These are phyloP conservation scores for Ganaspis sp. DNA, from an alignment of 1,140 invertebrate species.

Conservation along the genomic window DNA sequence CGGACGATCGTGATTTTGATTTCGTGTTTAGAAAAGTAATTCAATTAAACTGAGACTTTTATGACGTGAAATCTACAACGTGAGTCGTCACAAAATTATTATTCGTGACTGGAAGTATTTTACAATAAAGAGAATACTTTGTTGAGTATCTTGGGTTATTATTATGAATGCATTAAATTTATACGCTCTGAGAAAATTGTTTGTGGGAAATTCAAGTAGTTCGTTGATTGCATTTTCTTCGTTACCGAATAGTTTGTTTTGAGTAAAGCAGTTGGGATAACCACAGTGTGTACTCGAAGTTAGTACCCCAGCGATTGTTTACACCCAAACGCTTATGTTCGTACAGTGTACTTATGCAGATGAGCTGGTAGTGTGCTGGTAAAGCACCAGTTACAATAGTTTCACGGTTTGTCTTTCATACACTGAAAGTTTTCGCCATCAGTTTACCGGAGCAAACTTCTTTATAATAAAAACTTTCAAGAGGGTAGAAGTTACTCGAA, in stretches of 20 bases:
- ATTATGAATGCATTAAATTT: background rate
- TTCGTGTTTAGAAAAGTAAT: too few relatives aligned
- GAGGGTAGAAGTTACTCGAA: conserved; percentile 2
- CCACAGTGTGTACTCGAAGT: conserved; percentile 4
- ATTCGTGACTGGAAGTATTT: too few relatives aligned
- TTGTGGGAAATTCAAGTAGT: conserved; percentile 1
- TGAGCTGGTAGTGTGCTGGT: background rate
- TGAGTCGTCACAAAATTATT: too few relatives aligned
- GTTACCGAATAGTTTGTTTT: conserved; percentile 3
- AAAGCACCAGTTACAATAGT: conserved; percentile 21
- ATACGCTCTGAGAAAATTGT: background rate
- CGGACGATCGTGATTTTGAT: too few relatives aligned
- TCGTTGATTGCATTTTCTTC: background rate
- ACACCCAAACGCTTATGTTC: conserved; percentile 20
- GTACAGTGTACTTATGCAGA: conserved; percentile 20
- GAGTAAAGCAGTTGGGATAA: conserved; percentile 11
- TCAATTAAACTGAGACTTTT: too few relatives aligned
- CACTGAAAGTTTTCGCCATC: conserved; percentile 8
- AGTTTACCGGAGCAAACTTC: background rate
- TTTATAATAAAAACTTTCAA: conserved; percentile 7
- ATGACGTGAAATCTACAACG: too few relatives aligned
- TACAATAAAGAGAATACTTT: too few relatives aligned
- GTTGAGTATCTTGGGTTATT: background rate
- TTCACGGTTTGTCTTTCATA: conserved; percentile 23
- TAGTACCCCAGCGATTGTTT: conserved; percentile 3